A percentile compares a stretch with the other conserved stretches of the same genome.
Conservation (phyloP, 2,888 invertebrate species). For the Tachina fera region DNA sequence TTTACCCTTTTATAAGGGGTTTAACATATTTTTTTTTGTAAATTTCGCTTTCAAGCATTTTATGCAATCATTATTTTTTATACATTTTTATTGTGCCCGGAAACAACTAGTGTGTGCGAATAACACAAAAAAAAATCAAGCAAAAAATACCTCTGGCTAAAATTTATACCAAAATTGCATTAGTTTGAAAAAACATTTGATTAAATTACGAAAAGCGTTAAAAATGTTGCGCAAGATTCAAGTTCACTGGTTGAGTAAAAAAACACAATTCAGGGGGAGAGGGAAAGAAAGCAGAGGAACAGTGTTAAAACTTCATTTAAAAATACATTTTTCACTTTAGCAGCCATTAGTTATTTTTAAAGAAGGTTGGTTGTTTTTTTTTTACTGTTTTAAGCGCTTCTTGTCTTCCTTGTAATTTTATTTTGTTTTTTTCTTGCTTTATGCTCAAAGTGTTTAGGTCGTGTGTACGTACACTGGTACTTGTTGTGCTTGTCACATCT, state of each 20-base stretch:
- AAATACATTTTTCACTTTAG: constrained; percentile 57
- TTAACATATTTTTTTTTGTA: constrained; percentile 37
- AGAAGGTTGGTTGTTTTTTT: constrained; percentile 7
- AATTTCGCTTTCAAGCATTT: constrained; percentile 35
- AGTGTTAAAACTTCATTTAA: constrained; percentile 49
- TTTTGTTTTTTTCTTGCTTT: neutral
- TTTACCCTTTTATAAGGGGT: constrained; percentile 31
- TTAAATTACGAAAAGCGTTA: constrained; percentile 56
- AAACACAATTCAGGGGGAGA: too few species aligned
- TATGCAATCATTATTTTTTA: constrained; percentile 5
- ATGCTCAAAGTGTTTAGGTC: neutral
- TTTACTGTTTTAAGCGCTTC: constrained; percentile 1
- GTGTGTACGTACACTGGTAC: neutral
- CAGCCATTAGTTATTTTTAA: constrained; percentile 49
- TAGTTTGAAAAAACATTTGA: constrained; percentile 57
- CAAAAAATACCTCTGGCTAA: constrained; percentile 39
- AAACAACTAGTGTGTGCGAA: neutral
- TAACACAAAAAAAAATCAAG: neutral
- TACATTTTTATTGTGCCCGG: constrained; percentile 4
- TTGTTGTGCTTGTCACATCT: constrained; percentile 59
- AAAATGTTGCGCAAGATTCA: constrained; percentile 45
- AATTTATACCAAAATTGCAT: constrained; percentile 64
- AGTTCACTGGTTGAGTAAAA: constrained; percentile 35
- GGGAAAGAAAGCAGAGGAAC: neutral
- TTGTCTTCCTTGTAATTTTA: neutral